These are phyloP conservation scores for Epinephelus lanceolatus DNA, from an alignment of 2,113 vertebrate genomes.

Conservation along the genomic window DNA sequence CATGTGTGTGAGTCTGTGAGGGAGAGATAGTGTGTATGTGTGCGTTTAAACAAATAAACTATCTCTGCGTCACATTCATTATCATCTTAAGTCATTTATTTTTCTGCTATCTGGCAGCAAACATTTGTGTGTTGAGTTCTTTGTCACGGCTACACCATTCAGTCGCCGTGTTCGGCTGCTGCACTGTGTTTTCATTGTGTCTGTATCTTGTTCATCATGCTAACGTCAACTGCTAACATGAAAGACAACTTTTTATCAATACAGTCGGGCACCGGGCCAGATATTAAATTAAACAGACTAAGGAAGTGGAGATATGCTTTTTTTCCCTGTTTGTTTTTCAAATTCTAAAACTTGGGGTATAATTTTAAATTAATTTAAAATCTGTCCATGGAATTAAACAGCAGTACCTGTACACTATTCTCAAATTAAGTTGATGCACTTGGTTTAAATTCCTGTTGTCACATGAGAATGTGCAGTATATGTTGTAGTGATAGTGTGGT, in stretches of 20 bases:
- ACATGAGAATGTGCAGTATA: too few species aligned
- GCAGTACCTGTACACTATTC: not conserved
- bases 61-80: slow-evolving; percentile 70
- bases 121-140: slow-evolving; percentile 68
- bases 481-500: too few species aligned
- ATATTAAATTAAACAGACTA: slow-evolving; percentile 62
- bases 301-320: not conserved
- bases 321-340: not conserved
- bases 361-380: slow-evolving; percentile 2
- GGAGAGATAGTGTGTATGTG: slow-evolving; percentile 68
- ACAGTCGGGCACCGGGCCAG: slow-evolving; percentile 59
- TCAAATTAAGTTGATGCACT: not conserved
- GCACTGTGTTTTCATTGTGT: slow-evolving; percentile 62
- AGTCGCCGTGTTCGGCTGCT: slow-evolving; percentile 19
- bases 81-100: slow-evolving; percentile 77
- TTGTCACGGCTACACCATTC: slow-evolving; percentile 62
- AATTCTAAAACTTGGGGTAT: not conserved
- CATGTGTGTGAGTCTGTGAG: slow-evolving; percentile 57
- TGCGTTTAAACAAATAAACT: slow-evolving; percentile 78
- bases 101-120: slow-evolving; percentile 74
- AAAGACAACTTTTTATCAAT: slow-evolving; percentile 65
- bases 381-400: not conserved
- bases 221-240: slow-evolving; percentile 68
- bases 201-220: slow-evolving; percentile 78
- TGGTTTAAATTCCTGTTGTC: not conserved